phyloP scores from a whole-genome alignment of 2,797 vertebrate genomes.

The Falco cherrug region DNA sequence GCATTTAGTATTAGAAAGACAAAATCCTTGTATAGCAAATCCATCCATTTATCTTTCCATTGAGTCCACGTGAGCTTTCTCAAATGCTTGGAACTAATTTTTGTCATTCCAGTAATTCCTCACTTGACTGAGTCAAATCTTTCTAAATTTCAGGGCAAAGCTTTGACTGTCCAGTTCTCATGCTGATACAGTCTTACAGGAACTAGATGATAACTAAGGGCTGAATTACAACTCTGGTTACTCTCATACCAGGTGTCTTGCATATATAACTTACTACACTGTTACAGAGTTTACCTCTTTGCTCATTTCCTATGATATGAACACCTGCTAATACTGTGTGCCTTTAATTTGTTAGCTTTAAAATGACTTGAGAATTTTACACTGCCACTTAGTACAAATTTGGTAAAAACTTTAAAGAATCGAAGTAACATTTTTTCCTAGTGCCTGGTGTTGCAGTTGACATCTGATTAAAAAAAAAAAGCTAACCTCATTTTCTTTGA shows the following conservation, averaged over 20 bases:
- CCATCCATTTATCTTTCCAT: background rate
- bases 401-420: constrained; percentile 48
- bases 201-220: constrained; percentile 67
- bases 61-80: background rate
- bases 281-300: constrained; percentile 68
- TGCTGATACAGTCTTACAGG: constrained; percentile 48
- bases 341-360: constrained; percentile 72
- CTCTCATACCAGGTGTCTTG: constrained; percentile 51
- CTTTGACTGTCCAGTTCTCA: constrained; percentile 59
- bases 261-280: constrained; percentile 42
- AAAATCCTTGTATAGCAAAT: background rate
- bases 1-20: constrained; percentile 1
- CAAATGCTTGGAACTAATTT: background rate
- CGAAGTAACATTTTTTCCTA: constrained; percentile 4
- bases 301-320: constrained; percentile 35
- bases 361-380: constrained; percentile 65
- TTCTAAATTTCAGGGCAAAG: constrained; percentile 66
- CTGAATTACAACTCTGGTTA: constrained; percentile 61
- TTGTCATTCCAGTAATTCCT: constrained; percentile 43
- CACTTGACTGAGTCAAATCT: constrained; percentile 30
- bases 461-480: background rate
- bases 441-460: constrained; percentile 45
- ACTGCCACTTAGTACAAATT: constrained; percentile 63
- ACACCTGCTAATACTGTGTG: constrained; percentile 68
- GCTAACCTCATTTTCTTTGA: constrained; percentile 36